phyloP scores from a whole-genome alignment of 2,888 invertebrate species.

The Chrysolina oricalcia region DNA sequence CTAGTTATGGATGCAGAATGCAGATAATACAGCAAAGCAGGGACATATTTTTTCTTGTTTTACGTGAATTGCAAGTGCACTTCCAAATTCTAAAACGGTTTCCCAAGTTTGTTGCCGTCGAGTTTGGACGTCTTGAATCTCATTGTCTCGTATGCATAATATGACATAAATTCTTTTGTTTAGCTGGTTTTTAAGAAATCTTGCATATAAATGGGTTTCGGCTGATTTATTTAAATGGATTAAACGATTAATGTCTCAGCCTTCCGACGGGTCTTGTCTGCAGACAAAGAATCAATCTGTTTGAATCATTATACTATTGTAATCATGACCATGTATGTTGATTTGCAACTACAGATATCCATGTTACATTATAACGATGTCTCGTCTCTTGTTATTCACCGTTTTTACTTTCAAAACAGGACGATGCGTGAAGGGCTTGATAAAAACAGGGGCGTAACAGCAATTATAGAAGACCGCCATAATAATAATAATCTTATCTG shows the following conservation, averaged over 20 bases:
- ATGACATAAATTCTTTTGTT: conserved; percentile 62
- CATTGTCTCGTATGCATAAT: conserved; percentile 53
- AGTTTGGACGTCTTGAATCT: conserved; percentile 42
- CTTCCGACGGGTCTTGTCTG: conserved; percentile 66
- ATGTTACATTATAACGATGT: conserved; percentile 60
- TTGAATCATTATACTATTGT: conserved; percentile 69
- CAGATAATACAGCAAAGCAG: conserved; percentile 12
- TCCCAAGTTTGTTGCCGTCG: conserved; percentile 39
- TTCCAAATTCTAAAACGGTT: conserved; percentile 24
- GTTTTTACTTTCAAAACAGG: conserved; percentile 49
- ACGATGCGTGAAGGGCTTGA: conserved; percentile 42
- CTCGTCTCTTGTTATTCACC: conserved; percentile 49
- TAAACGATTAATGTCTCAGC: conserved; percentile 68
- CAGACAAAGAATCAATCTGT: conserved; percentile 69
- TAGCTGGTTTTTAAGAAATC: conserved; percentile 64
- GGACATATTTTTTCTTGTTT: conserved; percentile 25
- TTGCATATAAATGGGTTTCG: conserved; percentile 67
- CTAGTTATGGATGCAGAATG: conserved; percentile 23
- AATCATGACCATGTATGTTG: conserved; percentile 67
- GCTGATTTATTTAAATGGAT: conserved; percentile 69
- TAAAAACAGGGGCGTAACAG: conserved; percentile 31
- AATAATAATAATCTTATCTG: too few relatives aligned
- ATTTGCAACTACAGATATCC: conserved; percentile 67
- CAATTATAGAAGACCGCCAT: not conserved
- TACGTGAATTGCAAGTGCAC: conserved; percentile 19